Evolutionary conservation across 2,113 vertebrate genomes (phyloP).

Genomic region (Syngnathus floridae): DNA sequence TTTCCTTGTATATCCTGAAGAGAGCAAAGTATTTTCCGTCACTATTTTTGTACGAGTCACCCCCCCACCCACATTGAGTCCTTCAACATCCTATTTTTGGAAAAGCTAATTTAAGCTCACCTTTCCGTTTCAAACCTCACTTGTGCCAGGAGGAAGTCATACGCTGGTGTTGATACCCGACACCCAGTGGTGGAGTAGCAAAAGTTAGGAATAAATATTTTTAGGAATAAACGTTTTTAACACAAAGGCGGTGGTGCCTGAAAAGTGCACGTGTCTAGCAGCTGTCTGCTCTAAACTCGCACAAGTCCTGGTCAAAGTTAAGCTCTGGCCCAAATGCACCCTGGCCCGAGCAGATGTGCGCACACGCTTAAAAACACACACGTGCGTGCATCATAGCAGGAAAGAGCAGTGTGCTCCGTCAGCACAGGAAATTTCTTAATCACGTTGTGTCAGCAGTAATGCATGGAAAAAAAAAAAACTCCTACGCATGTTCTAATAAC

Average conservation of each 20-base stretch:
- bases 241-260: not conserved
- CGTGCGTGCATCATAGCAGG: slow-evolving; percentile 26
- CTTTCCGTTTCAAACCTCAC: slow-evolving; percentile 1
- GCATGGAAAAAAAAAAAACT: slow-evolving; percentile 22
- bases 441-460: slow-evolving; percentile 41
- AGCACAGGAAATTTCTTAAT: slow-evolving; percentile 59
- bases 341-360: slow-evolving; percentile 47
- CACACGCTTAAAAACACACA: slow-evolving; percentile 15
- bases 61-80: slow-evolving; percentile 15
- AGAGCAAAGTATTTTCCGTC: not conserved
- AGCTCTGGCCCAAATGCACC: slow-evolving; percentile 52
- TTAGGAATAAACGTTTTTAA: not conserved
- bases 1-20: not conserved
- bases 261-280: not conserved
- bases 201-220: not conserved
- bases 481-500: slow-evolving; percentile 11
- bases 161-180: not conserved
- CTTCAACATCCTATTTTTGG: slow-evolving; percentile 42
- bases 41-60: slow-evolving; percentile 32
- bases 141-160: not conserved
- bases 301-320: slow-evolving; percentile 49
- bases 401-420: slow-evolving; percentile 39
- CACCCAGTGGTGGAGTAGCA: not conserved
- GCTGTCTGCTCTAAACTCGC: slow-evolving; percentile 17
- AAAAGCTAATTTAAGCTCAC: slow-evolving; percentile 43